Base-by-base conservation (phyloP, 2,797 vertebrate species). In the Phalanger gymnotis region DNA sequence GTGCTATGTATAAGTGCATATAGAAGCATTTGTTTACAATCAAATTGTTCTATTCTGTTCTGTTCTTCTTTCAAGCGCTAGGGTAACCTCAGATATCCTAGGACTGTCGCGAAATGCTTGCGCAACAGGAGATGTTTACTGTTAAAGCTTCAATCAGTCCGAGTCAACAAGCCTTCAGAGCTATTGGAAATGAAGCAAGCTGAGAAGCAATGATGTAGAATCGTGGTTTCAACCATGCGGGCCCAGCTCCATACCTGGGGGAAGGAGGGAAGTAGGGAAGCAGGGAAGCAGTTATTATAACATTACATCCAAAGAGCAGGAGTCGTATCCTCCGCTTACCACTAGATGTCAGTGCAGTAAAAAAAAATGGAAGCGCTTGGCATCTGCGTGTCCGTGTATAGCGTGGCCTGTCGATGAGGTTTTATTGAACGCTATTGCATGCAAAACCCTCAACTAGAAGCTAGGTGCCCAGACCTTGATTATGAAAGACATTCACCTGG, bases 301-400 rank as follows among this genome's bases (percentile, higher is more conserved):
- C 52, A 2, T 2, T 0, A 0, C 30, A 0, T n/a, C 6, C 4
- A 16, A 14, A 4, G 31, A 0, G 3, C n/a, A 0, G 5, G 19
- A 55, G 3, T 28, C 47, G 12, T 28, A 30, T 1, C 51, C 28
- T 10, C 2, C n/a, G 27, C 25, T 55, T 54, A 2, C 95, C 94
- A 31, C 92, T 27, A 53, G 96, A 95, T 28, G 95, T 54, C 91
- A 81, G 92, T 55, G 96, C 54, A 55, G 22, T 91, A 12, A 91
- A 91, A 91, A 40, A 55, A 91, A n/a, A 91, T 16, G n/a, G 9
- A 40, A 9, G 19, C 3, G 25, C 53, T 19, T n/a, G 6, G 34
- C 54, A 81, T 47, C 3, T 47, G 2, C 0, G 6, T 7, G 91
- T 16, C 28, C 3, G 5, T 51, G 1, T 7, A 11, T 51, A 2